These are phyloP conservation scores for Scaptomyza montana DNA, from an alignment of 1,140 invertebrate species.

Conservation along the genomic window DNA sequence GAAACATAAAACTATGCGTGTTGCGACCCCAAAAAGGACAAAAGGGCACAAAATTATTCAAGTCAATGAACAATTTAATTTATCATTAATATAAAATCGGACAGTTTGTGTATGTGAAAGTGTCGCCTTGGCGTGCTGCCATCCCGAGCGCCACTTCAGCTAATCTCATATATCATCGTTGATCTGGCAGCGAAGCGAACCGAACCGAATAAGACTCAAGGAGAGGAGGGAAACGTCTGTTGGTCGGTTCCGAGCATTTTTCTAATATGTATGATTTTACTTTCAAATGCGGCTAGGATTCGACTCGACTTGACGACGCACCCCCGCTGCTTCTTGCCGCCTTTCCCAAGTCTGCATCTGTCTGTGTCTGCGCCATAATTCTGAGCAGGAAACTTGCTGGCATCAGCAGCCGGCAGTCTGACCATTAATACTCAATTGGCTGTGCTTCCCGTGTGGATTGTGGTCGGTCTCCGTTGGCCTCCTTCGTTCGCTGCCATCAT, in stretches of 20 bases:
- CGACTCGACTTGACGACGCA: too few species aligned
- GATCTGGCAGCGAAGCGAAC: conserved; percentile 45
- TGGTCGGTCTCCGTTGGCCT: conserved; percentile 43
- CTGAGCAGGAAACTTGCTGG: conserved; percentile 73
- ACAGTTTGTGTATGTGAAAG: conserved; percentile 58
- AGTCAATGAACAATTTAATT: conserved; percentile 83
- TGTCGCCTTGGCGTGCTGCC: conserved; percentile 78
- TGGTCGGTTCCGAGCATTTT: conserved; percentile 57
- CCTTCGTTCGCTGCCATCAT: conserved; percentile 25
- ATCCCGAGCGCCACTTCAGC: conserved; percentile 70
- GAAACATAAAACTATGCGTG: conserved; percentile 51
- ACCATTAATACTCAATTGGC: conserved; percentile 82
- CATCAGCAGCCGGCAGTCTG: conserved; percentile 73
- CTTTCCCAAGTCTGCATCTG: not conserved
- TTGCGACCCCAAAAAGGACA: conserved; percentile 55
- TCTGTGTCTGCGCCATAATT: conserved; percentile 61
- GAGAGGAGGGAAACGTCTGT: conserved; percentile 16
- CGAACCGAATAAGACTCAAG: conserved; percentile 10
- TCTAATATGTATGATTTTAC: conserved; percentile 81
- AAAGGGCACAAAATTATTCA: conserved; percentile 81
- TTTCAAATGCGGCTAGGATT: conserved; percentile 70
- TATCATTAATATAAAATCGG: conserved; percentile 82
- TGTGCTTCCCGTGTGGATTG: conserved; percentile 80
- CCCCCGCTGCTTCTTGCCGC: not conserved
- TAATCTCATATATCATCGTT: conserved; percentile 80